These are phyloP conservation scores for Oikopleura albicans DNA, from an alignment of 23 tunicate genomes.

Conservation along the genomic window DNA sequence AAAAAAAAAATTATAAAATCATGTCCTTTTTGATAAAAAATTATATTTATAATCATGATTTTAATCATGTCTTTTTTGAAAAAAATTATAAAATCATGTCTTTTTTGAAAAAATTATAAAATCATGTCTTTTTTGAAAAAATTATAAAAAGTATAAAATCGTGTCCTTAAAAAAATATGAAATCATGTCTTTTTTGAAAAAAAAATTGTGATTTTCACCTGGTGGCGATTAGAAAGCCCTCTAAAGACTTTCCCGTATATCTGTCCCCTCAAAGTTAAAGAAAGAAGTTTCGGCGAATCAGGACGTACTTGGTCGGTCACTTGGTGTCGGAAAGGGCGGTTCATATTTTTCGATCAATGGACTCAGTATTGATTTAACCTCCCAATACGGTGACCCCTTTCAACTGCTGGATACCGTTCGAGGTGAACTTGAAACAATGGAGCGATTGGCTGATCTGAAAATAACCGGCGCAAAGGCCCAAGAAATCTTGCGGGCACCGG, in stretches of 20 bases:
- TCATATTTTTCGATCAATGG: slow-evolving; percentile 9
- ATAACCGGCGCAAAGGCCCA: background rate
- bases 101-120: no score
- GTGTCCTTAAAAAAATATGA: no score
- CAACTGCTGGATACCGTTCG: background rate
- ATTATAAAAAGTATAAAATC: no score
- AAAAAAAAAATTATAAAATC: no score
- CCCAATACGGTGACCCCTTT: slow-evolving; percentile 3
- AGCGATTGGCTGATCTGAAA: background rate
- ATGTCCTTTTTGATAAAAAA: no score
- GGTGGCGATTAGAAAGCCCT: no score
- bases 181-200: no score
- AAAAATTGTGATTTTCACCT: no score
- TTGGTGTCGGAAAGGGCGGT: background rate
- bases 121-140: no score
- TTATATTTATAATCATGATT: no score
- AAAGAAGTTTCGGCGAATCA: background rate
- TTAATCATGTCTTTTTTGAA: no score
- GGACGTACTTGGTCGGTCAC: background rate
- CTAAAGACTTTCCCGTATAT: background rate
- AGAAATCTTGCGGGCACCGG: background rate
- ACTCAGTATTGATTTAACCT: background rate
- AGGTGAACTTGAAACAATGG: slow-evolving; percentile 10
- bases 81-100: no score
- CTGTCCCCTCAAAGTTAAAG: background rate